These are phyloP conservation scores for Embidobia sp. DNA, from an alignment of 2,888 invertebrate species.

Conservation along the genomic window DNA sequence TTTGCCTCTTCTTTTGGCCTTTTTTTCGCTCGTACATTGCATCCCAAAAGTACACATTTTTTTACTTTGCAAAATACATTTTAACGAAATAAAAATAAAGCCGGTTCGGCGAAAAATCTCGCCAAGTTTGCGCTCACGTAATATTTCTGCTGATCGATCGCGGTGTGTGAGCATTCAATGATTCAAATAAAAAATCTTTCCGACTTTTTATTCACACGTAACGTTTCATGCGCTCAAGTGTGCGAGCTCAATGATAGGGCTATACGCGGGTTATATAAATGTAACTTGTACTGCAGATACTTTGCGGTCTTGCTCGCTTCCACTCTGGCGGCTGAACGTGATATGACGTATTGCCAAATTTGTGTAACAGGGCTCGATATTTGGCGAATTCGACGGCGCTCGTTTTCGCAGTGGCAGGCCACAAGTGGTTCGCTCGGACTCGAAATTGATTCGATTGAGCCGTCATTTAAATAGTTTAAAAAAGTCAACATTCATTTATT, in stretches of 20 bases:
- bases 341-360: constrained; percentile 72
- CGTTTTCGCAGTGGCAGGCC: constrained; percentile 8
- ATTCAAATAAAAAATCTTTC: constrained; percentile 1
- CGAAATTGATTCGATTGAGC: not conserved
- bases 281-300: constrained; percentile 75
- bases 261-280: constrained; percentile 66
- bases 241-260: constrained; percentile 59
- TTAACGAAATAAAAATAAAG: too few relatives aligned
- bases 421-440: not conserved
- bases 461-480: not conserved
- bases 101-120: too few relatives aligned
- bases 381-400: constrained; percentile 14
- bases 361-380: constrained; percentile 68
- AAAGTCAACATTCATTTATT: too few relatives aligned
- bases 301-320: constrained; percentile 71
- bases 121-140: too few relatives aligned
- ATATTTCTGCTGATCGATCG: too few relatives aligned
- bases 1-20: too few relatives aligned
- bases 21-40: too few relatives aligned
- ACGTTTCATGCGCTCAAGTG: constrained; percentile 29
- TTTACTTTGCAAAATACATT: too few relatives aligned
- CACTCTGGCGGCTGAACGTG: constrained; percentile 64
- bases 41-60: too few relatives aligned
- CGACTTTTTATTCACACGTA: constrained; percentile 9
- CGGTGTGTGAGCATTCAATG: too few relatives aligned